A percentile compares a stretch with the other conserved stretches of the same genome.
These are phyloP conservation scores for Scartelaos histophorus DNA, from an alignment of 2,113 vertebrate species.

Conservation along the genomic window DNA sequence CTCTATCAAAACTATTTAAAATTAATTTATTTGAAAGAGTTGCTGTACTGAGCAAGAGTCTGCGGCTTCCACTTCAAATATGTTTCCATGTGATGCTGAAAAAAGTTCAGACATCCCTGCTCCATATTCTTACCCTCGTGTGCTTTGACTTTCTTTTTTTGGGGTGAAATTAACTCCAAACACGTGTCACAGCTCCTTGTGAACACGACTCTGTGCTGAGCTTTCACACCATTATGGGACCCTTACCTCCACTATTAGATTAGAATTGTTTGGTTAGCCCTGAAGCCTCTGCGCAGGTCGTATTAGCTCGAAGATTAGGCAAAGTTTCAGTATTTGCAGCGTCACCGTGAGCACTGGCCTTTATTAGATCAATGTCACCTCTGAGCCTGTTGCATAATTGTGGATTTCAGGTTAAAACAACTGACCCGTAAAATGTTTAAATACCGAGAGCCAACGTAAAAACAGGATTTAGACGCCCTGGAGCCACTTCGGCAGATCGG, in stretches of 20 bases:
- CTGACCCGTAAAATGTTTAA: not conserved
- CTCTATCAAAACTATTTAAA: no score
- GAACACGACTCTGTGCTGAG: conserved; percentile 9
- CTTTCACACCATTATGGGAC: conserved; percentile 30
- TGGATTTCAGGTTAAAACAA: not conserved
- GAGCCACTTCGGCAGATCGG: not conserved
- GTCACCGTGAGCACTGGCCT: not conserved
- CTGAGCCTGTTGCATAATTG: conserved; percentile 1
- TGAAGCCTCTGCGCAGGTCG: not conserved
- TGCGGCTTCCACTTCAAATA: no score
- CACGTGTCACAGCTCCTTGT: not conserved
- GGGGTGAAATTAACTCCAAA: not conserved
- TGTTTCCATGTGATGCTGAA: no score
- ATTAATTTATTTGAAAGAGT: no score
- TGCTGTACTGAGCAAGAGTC: no score
- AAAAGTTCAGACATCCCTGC: no score
- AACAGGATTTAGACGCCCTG: not conserved
- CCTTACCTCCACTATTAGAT: conserved; percentile 30
- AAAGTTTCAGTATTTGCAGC: not conserved
- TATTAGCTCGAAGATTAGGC: conserved; percentile 21
- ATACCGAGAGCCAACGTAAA: not conserved
- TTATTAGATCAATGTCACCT: conserved; percentile 7
- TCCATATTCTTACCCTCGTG: not conserved
- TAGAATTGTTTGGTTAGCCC: conserved; percentile 13
- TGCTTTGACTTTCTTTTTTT: not conserved